phyloP scores from a whole-genome alignment of 2,888 invertebrate genomes.

The Athalia circularis region DNA sequence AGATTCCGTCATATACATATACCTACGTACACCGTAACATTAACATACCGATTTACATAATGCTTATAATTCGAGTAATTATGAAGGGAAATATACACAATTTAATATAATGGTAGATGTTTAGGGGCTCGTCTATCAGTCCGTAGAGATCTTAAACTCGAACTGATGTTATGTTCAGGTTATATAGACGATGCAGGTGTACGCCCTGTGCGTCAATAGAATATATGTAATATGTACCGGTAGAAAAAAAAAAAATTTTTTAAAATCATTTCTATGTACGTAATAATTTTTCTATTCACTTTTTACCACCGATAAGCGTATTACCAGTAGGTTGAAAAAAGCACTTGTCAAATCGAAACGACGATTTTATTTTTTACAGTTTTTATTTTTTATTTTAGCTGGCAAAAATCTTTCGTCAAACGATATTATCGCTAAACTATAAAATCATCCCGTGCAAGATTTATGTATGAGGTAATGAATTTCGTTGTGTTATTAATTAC shows the following conservation, averaged over 20 bases:
- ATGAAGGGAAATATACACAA: constrained; percentile 73
- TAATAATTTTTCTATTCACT: no score
- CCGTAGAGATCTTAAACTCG: constrained; percentile 57
- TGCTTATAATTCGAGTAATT: constrained; percentile 74
- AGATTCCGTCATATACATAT: not conserved
- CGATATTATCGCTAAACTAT: no score
- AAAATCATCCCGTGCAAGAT: not conserved
- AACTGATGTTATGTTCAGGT: not conserved
- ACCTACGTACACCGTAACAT: constrained; percentile 54
- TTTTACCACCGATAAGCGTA: no score
- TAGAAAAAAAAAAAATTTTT: no score
- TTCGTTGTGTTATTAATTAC: constrained; percentile 42
- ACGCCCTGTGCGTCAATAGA: constrained; percentile 31
- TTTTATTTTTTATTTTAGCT: no score
- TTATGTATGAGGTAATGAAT: not conserved
- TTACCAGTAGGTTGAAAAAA: no score
- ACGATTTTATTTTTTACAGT: no score
- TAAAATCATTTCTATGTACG: no score
- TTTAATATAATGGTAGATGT: constrained; percentile 72
- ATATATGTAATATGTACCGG: not conserved
- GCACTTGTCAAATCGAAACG: no score
- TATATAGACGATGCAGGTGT: constrained; percentile 34
- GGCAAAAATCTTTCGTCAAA: no score
- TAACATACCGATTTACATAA: constrained; percentile 73
- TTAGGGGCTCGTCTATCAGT: constrained; percentile 65